A percentile compares a stretch with the other conserved stretches of the same genome.
Evolutionary conservation across 2,113 vertebrate species (phyloP).

Genomic region (Pachypanchax playfairii): DNA sequence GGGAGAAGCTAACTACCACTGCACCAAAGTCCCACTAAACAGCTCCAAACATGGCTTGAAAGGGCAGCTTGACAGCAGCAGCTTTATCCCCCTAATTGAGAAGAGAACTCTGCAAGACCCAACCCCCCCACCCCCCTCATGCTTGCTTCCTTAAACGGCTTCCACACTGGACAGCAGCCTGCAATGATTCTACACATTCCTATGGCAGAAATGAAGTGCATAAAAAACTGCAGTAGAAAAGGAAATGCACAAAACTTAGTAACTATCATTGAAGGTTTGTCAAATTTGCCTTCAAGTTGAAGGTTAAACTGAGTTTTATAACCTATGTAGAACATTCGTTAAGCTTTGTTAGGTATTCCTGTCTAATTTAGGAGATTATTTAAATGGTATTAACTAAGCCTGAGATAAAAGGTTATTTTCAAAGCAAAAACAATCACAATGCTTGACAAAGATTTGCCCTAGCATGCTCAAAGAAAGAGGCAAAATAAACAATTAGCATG

Average conservation of each 20-base stretch:
- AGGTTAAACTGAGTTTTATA: too few relatives aligned
- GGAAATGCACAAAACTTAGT: constrained; percentile 78
- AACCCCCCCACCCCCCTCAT: constrained; percentile 19
- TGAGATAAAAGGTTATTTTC: too few relatives aligned
- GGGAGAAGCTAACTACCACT: constrained; percentile 65
- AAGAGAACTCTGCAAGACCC: constrained; percentile 34
- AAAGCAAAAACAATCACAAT: too few relatives aligned
- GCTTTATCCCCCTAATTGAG: constrained; percentile 71
- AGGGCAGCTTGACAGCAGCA: constrained; percentile 58
- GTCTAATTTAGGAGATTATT: too few relatives aligned
- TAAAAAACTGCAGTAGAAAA: constrained; percentile 81
- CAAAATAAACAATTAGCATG: background rate
- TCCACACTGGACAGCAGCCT: constrained; percentile 68
- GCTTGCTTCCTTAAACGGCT: constrained; percentile 79
- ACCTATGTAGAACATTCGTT: too few relatives aligned
- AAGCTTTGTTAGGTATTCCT: too few relatives aligned
- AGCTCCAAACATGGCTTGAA: constrained; percentile 83
- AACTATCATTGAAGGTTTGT: constrained; percentile 39
- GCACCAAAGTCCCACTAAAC: constrained; percentile 61
- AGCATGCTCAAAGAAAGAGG: too few relatives aligned
- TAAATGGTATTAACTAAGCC: too few relatives aligned
- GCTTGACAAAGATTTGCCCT: too few relatives aligned
- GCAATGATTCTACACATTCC: constrained; percentile 74
- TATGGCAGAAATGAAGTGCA: constrained; percentile 59
- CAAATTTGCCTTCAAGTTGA: background rate